Evolutionary conservation across 2,113 vertebrate genomes (phyloP).

Genomic region (Salvator merianae): DNA sequence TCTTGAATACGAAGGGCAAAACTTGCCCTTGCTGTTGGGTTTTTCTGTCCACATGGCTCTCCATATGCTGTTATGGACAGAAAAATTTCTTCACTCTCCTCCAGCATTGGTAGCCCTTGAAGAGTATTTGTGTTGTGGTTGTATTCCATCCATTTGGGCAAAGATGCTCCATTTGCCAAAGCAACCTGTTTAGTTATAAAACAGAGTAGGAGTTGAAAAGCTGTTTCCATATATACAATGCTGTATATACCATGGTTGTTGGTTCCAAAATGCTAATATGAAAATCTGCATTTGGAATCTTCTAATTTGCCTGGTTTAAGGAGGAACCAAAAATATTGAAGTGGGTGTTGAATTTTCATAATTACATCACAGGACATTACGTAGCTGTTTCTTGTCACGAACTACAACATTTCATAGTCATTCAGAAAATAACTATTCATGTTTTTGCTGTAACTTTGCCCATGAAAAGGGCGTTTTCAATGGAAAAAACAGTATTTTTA

Average conservation of each 20-base stretch:
- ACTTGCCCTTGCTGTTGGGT: background rate
- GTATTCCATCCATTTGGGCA: slow-evolving; percentile 65
- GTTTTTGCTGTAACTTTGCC: no score
- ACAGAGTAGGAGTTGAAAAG: background rate
- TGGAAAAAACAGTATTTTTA: no score
- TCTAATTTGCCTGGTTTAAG: background rate
- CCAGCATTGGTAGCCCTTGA: slow-evolving; percentile 53
- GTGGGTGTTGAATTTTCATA: background rate
- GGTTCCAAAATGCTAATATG: background rate
- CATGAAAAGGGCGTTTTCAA: no score
- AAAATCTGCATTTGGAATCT: no score
- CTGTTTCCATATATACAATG: no score
- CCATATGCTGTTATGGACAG: slow-evolving; percentile 25
- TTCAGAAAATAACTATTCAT: background rate
- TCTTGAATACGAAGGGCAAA: slow-evolving; percentile 36
- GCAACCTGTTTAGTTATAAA: slow-evolving; percentile 49
- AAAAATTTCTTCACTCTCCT: slow-evolving; percentile 45
- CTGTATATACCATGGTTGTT: background rate
- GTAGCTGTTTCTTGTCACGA: background rate
- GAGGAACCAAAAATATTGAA: background rate
- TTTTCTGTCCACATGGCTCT: fast-evolving
- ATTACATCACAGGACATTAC: background rate
- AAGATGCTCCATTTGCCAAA: slow-evolving; percentile 27
- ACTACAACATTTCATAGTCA: background rate
- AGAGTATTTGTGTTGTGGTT: background rate